phyloP scores from a whole-genome alignment of 2,797 vertebrate species.

The Erithacus rubecula region DNA sequence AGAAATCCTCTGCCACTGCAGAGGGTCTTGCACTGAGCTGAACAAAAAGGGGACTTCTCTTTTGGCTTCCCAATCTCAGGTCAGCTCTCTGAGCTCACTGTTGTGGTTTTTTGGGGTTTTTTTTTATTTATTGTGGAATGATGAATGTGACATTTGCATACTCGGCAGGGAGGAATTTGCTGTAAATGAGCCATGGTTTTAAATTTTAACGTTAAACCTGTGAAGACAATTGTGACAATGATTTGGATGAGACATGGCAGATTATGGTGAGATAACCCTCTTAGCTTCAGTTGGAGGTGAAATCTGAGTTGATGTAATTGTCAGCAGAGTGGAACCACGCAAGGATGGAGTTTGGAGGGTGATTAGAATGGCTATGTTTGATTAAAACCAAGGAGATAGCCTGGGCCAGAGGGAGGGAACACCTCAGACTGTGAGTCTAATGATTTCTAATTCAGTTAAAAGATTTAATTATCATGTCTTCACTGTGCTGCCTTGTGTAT shows the following conservation, averaged over 20 bases:
- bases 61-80: background rate
- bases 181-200: background rate
- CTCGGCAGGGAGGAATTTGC: background rate
- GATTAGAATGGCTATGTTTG: background rate
- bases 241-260: background rate
- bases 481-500: background rate
- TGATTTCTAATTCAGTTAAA: conserved; percentile 30
- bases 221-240: background rate
- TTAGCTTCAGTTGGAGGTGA: background rate
- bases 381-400: conserved; percentile 12
- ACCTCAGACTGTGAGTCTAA: background rate
- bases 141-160: background rate
- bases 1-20: background rate
- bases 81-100: background rate
- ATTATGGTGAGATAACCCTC: background rate
- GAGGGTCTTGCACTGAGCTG: background rate
- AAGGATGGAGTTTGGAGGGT: background rate
- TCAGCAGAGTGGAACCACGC: background rate
- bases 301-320: background rate
- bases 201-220: background rate
- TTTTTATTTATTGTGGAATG: background rate
- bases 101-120: background rate
- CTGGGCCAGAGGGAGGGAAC: background rate
- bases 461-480: conserved; percentile 34
- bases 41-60: background rate